These are phyloP conservation scores for Catamblyrhynchus diadema DNA, from an alignment of 2,797 vertebrate genomes.

Conservation along the genomic window DNA sequence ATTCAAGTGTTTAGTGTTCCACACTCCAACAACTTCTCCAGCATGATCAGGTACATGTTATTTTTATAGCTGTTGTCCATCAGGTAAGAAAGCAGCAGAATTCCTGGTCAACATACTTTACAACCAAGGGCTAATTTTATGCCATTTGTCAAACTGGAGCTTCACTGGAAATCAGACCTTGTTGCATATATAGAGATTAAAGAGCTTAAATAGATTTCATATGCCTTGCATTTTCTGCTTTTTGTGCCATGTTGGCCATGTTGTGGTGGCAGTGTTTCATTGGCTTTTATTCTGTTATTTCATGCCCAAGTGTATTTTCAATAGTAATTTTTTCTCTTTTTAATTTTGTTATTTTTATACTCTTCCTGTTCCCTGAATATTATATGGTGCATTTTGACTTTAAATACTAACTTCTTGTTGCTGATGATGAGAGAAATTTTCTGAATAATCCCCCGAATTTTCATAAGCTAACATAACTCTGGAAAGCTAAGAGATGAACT, in stretches of 20 bases:
- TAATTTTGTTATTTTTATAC: background rate
- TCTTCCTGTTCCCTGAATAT: background rate
- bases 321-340: background rate
- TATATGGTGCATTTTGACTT: conserved; percentile 45
- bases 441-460: conserved; percentile 35
- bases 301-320: background rate
- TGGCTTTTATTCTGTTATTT: background rate
- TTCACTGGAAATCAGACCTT: background rate
- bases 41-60: background rate
- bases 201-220: background rate
- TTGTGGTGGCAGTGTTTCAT: background rate
- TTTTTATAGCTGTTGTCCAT: background rate
- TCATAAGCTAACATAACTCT: conserved; percentile 30
- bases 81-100: background rate
- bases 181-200: background rate
- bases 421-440: conserved; percentile 36
- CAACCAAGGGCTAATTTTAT: background rate
- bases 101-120: background rate
- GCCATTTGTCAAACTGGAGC: background rate
- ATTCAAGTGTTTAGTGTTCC: background rate
- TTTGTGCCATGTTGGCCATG: background rate
- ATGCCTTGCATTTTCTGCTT: background rate
- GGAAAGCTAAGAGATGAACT: conserved; percentile 25
- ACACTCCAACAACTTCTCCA: background rate
- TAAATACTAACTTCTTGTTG: conserved; percentile 44